Evolutionary conservation across 2,888 invertebrate genomes (phyloP).

Genomic region (Lasioglossum zephyrum): DNA sequence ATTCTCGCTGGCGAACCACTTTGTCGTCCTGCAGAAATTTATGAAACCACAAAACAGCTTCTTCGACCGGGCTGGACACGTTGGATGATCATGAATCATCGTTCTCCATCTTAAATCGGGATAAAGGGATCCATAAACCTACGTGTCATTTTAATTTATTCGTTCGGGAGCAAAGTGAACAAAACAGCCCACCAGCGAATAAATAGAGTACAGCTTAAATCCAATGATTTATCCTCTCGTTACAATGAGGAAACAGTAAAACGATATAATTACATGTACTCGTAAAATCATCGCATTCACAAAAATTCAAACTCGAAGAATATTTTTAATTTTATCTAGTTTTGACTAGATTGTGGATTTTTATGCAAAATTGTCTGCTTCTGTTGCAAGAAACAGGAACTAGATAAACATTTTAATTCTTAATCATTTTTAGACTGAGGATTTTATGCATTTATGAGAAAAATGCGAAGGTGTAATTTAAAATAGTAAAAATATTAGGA

Average conservation of each 20-base stretch:
- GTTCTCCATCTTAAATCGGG: constrained; percentile 27
- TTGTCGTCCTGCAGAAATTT: constrained; percentile 73
- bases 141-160: constrained; percentile 18
- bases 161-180: not conserved
- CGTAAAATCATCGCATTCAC: not conserved
- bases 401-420: too few species aligned
- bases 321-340: too few species aligned
- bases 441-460: too few species aligned
- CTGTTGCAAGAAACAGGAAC: too few species aligned
- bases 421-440: too few species aligned
- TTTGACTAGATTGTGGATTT: too few species aligned
- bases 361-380: too few species aligned
- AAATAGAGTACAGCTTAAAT: not conserved
- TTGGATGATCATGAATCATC: constrained; percentile 59
- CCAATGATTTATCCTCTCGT: not conserved
- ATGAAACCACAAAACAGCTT: constrained; percentile 54
- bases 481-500: too few species aligned
- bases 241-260: not conserved
- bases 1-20: constrained; percentile 64
- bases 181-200: not conserved
- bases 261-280: not conserved
- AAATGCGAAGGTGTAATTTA: too few species aligned
- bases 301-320: not conserved
- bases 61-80: constrained; percentile 46
- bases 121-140: constrained; percentile 34